Evolutionary conservation across 2,797 vertebrate genomes (phyloP), one percentile per base, ranked within the genome.

Genomic region (Crocidura indochinensis): DNA sequence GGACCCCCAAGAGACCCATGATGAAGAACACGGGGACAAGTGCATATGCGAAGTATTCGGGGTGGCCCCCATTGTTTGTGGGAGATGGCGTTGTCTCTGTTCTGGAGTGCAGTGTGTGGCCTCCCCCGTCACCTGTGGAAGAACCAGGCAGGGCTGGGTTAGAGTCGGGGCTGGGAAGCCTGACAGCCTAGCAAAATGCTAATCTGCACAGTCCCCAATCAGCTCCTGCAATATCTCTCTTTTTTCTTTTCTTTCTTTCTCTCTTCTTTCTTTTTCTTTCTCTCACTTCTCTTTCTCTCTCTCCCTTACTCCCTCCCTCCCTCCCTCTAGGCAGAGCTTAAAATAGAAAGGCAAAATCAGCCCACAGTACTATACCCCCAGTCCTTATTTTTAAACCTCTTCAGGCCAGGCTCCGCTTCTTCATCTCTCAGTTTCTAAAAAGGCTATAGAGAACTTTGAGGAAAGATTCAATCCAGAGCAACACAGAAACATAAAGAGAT

Each of bases 1-100:
- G 96, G 87, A 99, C 98, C 0, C 99, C 99, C 31, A 99, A 91
- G 62, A 99, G 98, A 64, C 99, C 99, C 96, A 99, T 98, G 47
- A 99, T 97, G 96, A 99, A 99, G 98, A 99, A 99, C 53, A 98
- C 93, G 0, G 99, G 99, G 96, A 99, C 98, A 83, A 99, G 96
- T 1, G 96, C 97, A 62, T 98, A 99, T 0, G 99, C 99, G 0
- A 98, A 96, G 88, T 99, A 98, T 65, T 98, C 98, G 0, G 98
- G 93, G 85, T 98, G 96, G 12, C 96, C 95, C 82, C 90, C 96
- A 0, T 0, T 82, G 83, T 71, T 86, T 0, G 90, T 38, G 15
- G 96, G 96, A 0, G 91, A 91, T 0, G 92, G 90, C 0, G 96
- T 97, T 0, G 96, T 94, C 91, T 95, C 93, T 6, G 94, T 38